Percentiles rank a stretch among this genome's conserved stretches.
Evolutionary conservation across 23 tunicate species (phyloP).

Genomic region (Clavelina lepadiformis): DNA sequence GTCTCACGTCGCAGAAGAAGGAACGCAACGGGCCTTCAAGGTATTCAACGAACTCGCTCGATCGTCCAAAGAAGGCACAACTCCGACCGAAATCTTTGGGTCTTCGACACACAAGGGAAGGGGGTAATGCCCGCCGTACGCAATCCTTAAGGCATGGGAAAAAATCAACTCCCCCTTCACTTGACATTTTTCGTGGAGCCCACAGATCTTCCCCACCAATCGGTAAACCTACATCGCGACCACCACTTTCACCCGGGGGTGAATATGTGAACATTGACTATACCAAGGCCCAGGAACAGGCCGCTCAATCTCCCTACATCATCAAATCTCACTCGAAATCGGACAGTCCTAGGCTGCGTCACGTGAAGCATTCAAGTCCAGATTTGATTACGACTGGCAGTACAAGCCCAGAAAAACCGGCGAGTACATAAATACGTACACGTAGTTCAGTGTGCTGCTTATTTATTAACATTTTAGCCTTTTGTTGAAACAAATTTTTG

Average conservation of each 20-base stretch:
- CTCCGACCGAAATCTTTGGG: constrained; percentile 29
- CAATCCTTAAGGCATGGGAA: constrained; percentile 27
- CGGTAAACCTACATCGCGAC: constrained; percentile 3
- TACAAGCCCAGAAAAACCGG: too few species aligned
- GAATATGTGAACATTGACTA: constrained; percentile 77
- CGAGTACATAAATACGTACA: too few species aligned
- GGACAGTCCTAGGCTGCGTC: too few species aligned
- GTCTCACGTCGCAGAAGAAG: constrained; percentile 18
- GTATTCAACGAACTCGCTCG: constrained; percentile 29
- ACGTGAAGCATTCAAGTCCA: too few species aligned
- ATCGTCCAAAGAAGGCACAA: constrained; percentile 23
- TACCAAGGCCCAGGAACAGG: constrained; percentile 50
- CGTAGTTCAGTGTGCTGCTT: too few species aligned
- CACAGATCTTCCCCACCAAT: not conserved
- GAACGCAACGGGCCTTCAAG: constrained; percentile 1
- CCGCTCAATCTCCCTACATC: constrained; percentile 17
- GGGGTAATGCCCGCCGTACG: constrained; percentile 7
- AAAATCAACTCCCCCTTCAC: not conserved
- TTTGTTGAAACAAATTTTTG: too few species aligned
- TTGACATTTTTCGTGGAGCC: not conserved
- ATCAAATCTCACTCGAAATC: not conserved
- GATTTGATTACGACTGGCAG: too few species aligned
- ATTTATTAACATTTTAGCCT: too few species aligned
- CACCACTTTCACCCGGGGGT: constrained; percentile 50
- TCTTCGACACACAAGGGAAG: not conserved